Base-by-base conservation (phyloP, 2,797 vertebrate species). In the Halcyon leucocephala region DNA sequence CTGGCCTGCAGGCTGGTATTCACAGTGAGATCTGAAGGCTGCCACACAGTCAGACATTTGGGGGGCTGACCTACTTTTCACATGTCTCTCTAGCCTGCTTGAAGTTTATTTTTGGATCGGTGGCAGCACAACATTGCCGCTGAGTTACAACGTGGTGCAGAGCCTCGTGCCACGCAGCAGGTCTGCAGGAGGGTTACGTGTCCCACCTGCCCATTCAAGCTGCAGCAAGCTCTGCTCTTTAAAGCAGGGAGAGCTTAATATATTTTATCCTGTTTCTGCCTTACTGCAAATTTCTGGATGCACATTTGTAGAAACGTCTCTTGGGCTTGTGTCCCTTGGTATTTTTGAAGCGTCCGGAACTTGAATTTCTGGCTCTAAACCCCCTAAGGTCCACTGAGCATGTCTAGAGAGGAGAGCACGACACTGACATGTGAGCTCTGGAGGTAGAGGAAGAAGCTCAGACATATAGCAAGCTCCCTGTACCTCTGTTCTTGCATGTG, bases 11-110 rank as follows among this genome's bases (percentile, higher is more conserved):
- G 94, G 88, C 85, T 92, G 89, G 49, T 91, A 44, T 66, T 94
- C 4, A 0, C 60, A 6, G 90, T 72, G 88, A 95, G 83, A 93
- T 96, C 74, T 95, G 90, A 97, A 77, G 90, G 86, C 67, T 94
- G 91, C 83, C 91, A 77, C 81, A 65, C 94, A 70, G 4, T 90
- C 81, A 57, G 83, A 92, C 33, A 0, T 93, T 93, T 49, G 24
- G 86, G 93, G 94, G 91, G 52, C 88, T 94, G 93, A 94, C 91
- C 96, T 95, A 96, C 70, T 95, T 96, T 92, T 55, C 86, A 31
- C 74, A 19, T 61, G 31, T 71, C 84, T 92, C 82, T 90, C 7
- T 77, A 73, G 89, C 71, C 85, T 65, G 57, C 84, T 87, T 72
- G 83, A 95, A 87, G 93, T 94, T 90, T 96, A 92, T 95, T 95